phyloP scores from a whole-genome alignment of 2,888 invertebrate genomes.

The Toxonevra muliebris region DNA sequence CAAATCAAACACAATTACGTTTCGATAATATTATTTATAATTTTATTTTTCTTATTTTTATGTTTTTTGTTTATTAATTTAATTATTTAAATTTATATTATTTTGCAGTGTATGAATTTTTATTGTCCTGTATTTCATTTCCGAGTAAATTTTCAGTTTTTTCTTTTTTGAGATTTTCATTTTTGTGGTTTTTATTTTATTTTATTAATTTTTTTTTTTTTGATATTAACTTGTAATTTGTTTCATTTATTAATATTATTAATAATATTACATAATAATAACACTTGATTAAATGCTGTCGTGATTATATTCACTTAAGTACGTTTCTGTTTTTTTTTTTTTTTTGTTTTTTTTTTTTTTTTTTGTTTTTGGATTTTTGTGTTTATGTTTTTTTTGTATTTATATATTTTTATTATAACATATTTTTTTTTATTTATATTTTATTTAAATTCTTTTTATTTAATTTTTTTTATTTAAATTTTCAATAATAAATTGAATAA shows the following conservation, averaged over 20 bases:
- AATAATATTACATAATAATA: slow-evolving; percentile 18
- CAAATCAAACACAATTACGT: no score
- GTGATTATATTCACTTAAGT: background rate
- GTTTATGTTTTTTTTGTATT: slow-evolving; percentile 8
- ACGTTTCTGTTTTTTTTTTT: slow-evolving; percentile 18
- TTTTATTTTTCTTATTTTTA: slow-evolving; percentile 9
- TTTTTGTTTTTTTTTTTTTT: slow-evolving; percentile 20
- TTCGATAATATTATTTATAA: slow-evolving; percentile 20
- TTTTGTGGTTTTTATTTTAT: slow-evolving; percentile 22
- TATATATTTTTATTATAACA: slow-evolving; percentile 18
- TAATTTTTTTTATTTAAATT: slow-evolving; percentile 28
- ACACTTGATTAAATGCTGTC: slow-evolving; percentile 14
- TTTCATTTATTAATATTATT: background rate
- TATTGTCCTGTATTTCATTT: slow-evolving; percentile 49
- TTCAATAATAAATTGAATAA: slow-evolving; percentile 24
- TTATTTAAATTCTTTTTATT: slow-evolving; percentile 16
- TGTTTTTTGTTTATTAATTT: slow-evolving; percentile 24
- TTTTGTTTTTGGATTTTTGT: slow-evolving; percentile 4
- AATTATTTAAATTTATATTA: slow-evolving; percentile 13
- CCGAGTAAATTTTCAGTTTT: slow-evolving; percentile 43
- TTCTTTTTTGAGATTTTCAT: slow-evolving; percentile 26
- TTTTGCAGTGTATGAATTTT: slow-evolving; percentile 38
- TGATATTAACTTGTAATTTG: background rate
- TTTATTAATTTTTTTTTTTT: slow-evolving; percentile 15
- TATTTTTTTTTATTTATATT: slow-evolving; percentile 19